Evolutionary conservation across 2,113 vertebrate species (phyloP).

Genomic region (Cyanoramphus novaezelandiae): DNA sequence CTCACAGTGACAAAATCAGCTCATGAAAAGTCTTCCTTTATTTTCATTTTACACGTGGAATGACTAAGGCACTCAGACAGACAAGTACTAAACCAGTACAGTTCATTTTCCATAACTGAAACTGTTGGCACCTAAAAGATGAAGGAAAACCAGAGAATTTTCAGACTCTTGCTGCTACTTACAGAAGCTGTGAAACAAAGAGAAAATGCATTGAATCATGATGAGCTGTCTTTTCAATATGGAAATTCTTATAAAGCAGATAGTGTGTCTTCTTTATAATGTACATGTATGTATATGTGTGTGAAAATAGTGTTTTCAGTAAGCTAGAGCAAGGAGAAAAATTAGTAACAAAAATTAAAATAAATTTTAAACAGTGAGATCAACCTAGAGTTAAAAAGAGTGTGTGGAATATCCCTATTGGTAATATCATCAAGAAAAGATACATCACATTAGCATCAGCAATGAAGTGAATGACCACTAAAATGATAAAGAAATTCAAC

Average conservation of each 20-base stretch:
- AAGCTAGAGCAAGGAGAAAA: neutral
- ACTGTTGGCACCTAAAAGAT: neutral
- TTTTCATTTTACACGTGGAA: conserved; percentile 25
- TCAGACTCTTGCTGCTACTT: neutral
- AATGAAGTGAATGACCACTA: neutral
- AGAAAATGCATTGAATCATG: neutral
- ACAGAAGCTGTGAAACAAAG: neutral
- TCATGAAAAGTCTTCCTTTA: neutral
- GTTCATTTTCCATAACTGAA: neutral
- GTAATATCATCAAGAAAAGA: neutral
- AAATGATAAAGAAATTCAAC: neutral
- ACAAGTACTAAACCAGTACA: neutral
- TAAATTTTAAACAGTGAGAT: neutral
- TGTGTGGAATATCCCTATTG: neutral
- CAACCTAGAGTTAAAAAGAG: neutral
- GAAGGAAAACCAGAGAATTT: neutral
- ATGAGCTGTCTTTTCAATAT: neutral
- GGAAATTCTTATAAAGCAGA: neutral
- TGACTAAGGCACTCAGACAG: neutral
- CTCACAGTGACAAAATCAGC: neutral
- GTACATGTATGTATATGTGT: neutral
- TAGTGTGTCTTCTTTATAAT: neutral
- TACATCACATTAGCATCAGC: neutral
- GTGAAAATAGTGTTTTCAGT: neutral
- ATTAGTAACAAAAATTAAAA: neutral